Evolutionary conservation across 2,888 invertebrate species (phyloP), one percentile per base, ranked within the genome.

Genomic region (Amorpha juglandis): DNA sequence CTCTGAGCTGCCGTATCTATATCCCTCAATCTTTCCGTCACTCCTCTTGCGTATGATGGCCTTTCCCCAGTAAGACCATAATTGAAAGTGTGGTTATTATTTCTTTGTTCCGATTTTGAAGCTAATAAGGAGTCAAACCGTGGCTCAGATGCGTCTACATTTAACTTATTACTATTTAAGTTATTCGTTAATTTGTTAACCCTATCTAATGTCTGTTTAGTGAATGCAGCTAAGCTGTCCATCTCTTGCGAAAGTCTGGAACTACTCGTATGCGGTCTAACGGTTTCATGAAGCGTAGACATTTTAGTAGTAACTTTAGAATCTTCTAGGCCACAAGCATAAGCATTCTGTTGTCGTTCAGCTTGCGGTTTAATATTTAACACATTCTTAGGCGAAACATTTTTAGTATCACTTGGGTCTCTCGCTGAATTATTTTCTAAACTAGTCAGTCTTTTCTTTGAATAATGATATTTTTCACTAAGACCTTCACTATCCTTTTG

Each of bases 151-250:
- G 84, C 75, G 76, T 91, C 87, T 83, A 90, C 80, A 81, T 87
- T 88, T 82, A 88, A 78, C 83, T 91, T 92, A 89, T 87, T 90
- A 85, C 86, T 92, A 90, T 83, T 90, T 88, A 92, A 90, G 87
- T 94, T 94, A 88, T 87, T 94, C 71, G 94, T 91, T 81, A 95
- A 93, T 88, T 94, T 94, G 85, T 95, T 95, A 78, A 95, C 95
- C 80, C 95, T 94, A 83, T 95, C 95, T 90, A 95, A 93, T 58
- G 95, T 95, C 78, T 95, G 95, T 84, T 94, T 94, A 64, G 95
- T 95, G 77, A 95, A 90, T 47, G 95, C 95, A 70, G 95, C 94
- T 82, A 95, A 89, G 78, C 94, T 95, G 76, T 95, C 95, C 91
- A 95, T 94, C 81, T 95, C 94, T 76, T 94, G 94, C 65, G 93